Percentiles rank a stretch among this genome's conserved stretches.
phyloP scores from a whole-genome alignment of 2,797 vertebrate genomes.

The Rhinogobio ventralis region DNA sequence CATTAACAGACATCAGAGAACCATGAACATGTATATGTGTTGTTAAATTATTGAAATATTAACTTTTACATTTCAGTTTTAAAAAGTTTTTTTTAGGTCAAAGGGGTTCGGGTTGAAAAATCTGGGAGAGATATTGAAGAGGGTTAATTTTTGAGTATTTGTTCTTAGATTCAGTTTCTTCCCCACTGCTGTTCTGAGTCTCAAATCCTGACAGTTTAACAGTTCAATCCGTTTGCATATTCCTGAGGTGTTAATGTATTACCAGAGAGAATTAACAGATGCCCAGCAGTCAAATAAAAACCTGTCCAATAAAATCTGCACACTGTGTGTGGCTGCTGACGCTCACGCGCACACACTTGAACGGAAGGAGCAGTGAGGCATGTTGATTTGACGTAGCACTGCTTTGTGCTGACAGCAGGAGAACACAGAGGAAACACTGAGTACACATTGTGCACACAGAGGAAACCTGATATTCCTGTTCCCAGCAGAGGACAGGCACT shows the following conservation, averaged over 20 bases:
- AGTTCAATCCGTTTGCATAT: slow-evolving; percentile 29
- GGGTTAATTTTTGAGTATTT: not conserved
- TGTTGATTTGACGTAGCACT: slow-evolving; percentile 53
- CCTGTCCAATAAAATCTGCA: slow-evolving; percentile 40
- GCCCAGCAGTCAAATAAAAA: slow-evolving; percentile 41
- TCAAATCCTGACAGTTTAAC: slow-evolving; percentile 39
- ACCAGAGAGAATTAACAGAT: slow-evolving; percentile 50
- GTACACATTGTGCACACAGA: slow-evolving; percentile 56
- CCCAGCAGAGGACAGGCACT: slow-evolving; percentile 56
- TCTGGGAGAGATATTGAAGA: not conserved
- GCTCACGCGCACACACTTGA: slow-evolving; percentile 25
- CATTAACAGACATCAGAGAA: not conserved
- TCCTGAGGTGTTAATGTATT: slow-evolving; percentile 56
- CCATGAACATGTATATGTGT: not conserved
- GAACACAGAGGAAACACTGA: slow-evolving; percentile 57
- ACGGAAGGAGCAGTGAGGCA: slow-evolving; percentile 45
- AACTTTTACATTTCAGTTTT: not conserved
- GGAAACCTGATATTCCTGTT: slow-evolving; percentile 69
- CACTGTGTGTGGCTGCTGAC: slow-evolving; percentile 60
- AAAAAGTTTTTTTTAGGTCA: not conserved
- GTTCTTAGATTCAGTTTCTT: not conserved
- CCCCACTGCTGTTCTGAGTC: not conserved
- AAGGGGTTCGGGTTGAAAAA: not conserved
- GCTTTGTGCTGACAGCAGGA: slow-evolving; percentile 57
- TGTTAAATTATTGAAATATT: not conserved